Conservation (phyloP, 2,797 vertebrate species). For the Meriones psammophilus region DNA sequence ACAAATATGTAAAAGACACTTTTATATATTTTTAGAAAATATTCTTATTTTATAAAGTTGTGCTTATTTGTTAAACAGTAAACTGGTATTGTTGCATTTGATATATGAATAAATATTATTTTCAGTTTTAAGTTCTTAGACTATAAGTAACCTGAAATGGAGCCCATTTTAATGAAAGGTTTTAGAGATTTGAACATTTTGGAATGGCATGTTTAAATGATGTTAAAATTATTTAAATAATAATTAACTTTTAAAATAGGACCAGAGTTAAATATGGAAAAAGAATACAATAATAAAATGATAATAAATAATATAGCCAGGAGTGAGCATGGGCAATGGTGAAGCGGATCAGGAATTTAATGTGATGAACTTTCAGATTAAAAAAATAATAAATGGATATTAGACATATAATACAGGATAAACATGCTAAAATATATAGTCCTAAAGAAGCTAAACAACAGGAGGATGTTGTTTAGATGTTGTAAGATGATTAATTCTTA, state of each 20-base stretch:
- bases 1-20: neutral
- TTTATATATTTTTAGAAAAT: neutral
- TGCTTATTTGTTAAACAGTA: neutral
- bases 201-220: neutral
- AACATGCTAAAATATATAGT: too few relatives aligned
- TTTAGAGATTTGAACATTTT: neutral
- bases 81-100: neutral
- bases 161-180: neutral
- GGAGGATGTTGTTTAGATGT: too few relatives aligned
- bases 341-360: neutral
- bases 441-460: too few relatives aligned
- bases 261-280: neutral
- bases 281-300: neutral
- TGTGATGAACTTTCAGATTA: neutral
- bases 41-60: neutral
- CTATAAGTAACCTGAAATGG: neutral
- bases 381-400: too few relatives aligned
- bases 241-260: neutral
- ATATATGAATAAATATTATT: neutral
- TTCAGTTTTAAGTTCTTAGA: neutral
- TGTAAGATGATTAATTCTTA: too few relatives aligned
- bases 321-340: neutral
- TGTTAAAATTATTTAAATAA: neutral
- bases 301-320: neutral
- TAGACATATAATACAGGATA: too few relatives aligned